phyloP scores from a whole-genome alignment of 1,140 invertebrate species.

The Aphis gossypii region DNA sequence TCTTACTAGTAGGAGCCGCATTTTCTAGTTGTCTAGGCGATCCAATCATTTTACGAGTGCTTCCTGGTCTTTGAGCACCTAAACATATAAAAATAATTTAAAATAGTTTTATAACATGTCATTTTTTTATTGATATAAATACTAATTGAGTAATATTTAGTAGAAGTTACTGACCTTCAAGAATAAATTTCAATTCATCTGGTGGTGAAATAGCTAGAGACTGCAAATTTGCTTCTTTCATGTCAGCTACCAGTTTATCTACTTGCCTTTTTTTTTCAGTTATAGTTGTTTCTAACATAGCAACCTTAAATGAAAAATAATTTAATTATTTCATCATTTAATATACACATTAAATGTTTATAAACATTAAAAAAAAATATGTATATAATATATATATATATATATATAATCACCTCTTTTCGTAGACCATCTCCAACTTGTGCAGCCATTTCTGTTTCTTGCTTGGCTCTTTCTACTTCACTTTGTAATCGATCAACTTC shows the following conservation, averaged over 20 bases:
- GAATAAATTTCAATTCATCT: constrained; percentile 80
- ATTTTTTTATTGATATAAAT: not conserved
- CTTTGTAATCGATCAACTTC: constrained; percentile 83
- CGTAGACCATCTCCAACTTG: constrained; percentile 82
- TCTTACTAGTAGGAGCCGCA: constrained; percentile 91
- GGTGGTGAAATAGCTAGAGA: constrained; percentile 82
- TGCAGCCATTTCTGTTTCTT: constrained; percentile 80
- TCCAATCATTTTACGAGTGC: constrained; percentile 86
- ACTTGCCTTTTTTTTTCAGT: constrained; percentile 86
- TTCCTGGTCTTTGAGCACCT: constrained; percentile 84
- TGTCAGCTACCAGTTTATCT: constrained; percentile 83
- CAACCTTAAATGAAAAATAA: constrained; percentile 66
- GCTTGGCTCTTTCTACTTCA: constrained; percentile 82
- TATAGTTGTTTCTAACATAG: constrained; percentile 78
- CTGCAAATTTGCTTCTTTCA: constrained; percentile 91
- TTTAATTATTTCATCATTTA: not conserved
- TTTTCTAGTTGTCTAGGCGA: constrained; percentile 90
- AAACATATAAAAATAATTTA: constrained; percentile 60
- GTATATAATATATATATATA: too few relatives aligned
- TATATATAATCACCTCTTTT: constrained; percentile 69
- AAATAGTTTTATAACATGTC: not conserved
- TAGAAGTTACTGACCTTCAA: constrained; percentile 71
- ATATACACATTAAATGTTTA: not conserved
- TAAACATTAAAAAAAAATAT: too few relatives aligned
- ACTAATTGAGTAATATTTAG: not conserved